phyloP scores from a whole-genome alignment of 1,140 invertebrate genomes.

The Apocrypta bakeri region DNA sequence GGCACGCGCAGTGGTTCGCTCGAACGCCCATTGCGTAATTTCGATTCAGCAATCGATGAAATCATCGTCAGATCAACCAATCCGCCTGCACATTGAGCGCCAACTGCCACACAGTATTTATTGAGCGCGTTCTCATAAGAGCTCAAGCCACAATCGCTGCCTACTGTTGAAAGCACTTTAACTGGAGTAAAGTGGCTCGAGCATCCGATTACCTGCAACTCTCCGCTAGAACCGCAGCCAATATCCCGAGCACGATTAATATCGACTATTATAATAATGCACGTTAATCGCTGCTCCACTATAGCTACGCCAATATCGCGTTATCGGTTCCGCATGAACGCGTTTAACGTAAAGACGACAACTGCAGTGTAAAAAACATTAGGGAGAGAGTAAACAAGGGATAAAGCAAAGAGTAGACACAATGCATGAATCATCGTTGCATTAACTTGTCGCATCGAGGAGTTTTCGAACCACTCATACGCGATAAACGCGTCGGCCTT shows the following conservation, averaged over 20 bases:
- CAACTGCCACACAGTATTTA: background rate
- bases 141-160: background rate
- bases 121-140: background rate
- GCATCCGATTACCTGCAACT: background rate
- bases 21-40: background rate
- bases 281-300: background rate
- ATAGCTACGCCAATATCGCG: background rate
- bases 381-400: too few species aligned
- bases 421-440: background rate
- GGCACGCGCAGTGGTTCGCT: background rate
- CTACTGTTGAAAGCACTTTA: background rate
- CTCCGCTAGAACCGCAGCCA: background rate
- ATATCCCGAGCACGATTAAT: background rate
- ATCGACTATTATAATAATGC: background rate
- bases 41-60: background rate
- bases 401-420: background rate
- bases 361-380: too few species aligned
- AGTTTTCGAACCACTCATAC: background rate
- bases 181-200: background rate
- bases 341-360: background rate
- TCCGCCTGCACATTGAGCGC: background rate
- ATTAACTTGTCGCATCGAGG: constrained; percentile 4
- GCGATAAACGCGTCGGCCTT: background rate
- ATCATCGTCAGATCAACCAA: background rate
- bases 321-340: background rate